Evolutionary conservation across 2,888 invertebrate genomes (phyloP), one percentile per base, ranked within the genome.

Genomic region (Cryptocephalus moraei): DNA sequence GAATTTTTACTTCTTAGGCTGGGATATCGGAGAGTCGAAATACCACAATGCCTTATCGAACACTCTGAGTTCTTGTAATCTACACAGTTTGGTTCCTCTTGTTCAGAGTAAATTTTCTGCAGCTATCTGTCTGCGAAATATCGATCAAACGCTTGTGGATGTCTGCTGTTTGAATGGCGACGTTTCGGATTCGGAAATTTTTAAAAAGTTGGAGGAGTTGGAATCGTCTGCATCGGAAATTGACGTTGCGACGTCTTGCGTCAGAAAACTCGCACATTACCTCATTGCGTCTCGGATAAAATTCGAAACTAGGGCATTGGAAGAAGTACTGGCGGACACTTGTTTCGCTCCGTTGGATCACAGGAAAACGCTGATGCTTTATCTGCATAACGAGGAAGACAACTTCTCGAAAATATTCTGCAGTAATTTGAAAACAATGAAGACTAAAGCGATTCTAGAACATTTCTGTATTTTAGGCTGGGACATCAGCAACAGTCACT

Each of bases 401-500:
- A 40, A 48, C 13, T 65, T 66, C 49, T 53, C 63, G 6, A 48
- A 56, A 36, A 54, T 55, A 41, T 61, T 65, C 47, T 60, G 58
- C 22, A 46, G 49, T 33, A 50, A 57, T 52, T 44, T 67, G 12
- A 40, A 39, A 11, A 55, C 50, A n/a, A 40, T 52, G 9, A 54
- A 60, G 42, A 46, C 65, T 14, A 43, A 49, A 6, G 44, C 55
- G 14, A 49, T 64, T 39, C 44, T 64, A 10, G 54, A 54, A 12
- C 51, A 53, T 40, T 66, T 58, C 47, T 57, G 56, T 44, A 32
- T 66, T 8, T 41, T 65, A 31, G 64, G 63, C n/a, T 67, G 65
- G 64, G 62, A 66, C 49, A 41, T 66, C 8, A 56, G 57, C 32
- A 51, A 61, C 14, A 43, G 51, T 12, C 44, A 47, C 14, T 59